Evolutionary conservation across 2,797 vertebrate species (phyloP).

Genomic region (Vireo griseus): DNA sequence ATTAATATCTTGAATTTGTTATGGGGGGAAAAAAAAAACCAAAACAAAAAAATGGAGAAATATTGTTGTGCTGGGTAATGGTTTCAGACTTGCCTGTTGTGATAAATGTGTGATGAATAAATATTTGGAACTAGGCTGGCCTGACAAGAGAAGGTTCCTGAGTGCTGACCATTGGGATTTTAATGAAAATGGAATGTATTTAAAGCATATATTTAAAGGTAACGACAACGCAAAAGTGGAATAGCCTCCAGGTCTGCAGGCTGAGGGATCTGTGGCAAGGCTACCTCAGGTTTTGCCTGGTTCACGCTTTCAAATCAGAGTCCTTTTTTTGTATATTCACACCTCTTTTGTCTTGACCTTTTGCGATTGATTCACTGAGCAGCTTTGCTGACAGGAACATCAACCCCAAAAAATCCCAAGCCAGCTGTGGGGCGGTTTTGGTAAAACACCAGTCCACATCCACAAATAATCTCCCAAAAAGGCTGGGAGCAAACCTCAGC

Average conservation of each 20-base stretch:
- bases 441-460: background rate
- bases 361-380: background rate
- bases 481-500: background rate
- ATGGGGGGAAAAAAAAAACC: background rate
- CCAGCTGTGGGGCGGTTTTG: background rate
- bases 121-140: background rate
- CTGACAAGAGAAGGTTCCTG: background rate
- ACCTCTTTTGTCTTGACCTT: background rate
- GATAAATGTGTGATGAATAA: background rate
- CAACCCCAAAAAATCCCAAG: background rate
- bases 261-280: background rate
- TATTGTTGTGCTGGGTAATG: background rate
- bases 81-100: background rate
- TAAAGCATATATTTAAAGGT: background rate
- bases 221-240: background rate
- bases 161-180: background rate
- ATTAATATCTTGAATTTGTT: conserved; percentile 7
- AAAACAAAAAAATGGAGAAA: background rate
- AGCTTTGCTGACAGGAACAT: background rate
- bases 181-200: background rate
- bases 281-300: background rate
- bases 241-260: background rate
- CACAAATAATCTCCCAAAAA: background rate
- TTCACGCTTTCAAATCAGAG: background rate
- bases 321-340: background rate